Evolutionary conservation across 2,113 vertebrate species (phyloP), one percentile per base, ranked within the genome.

Genomic region (Struthio camelus): DNA sequence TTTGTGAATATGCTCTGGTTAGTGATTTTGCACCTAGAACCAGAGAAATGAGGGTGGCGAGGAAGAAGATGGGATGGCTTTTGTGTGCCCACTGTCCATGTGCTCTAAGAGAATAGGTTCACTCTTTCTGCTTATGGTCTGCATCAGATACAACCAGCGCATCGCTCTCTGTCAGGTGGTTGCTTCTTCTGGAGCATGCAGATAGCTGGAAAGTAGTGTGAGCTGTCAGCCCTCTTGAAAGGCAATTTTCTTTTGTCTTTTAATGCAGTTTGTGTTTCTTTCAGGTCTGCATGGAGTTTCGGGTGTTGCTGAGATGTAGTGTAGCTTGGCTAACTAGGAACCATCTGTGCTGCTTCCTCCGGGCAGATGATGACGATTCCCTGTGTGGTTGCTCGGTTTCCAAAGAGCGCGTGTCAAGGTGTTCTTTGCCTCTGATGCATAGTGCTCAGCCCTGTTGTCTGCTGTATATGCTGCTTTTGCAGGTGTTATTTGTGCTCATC

Each of bases 111-210:
- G 40, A 62, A 24, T 15, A 79, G 58, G 15, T 71, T 86, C 87
- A 58, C 4, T 32, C 76, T 91, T 79, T 50, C 84, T 51, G 65
- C 85, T 59, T 53, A 23, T 90, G 77, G 53, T 25, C 66, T 72
- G 73, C 78, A 25, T 50, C 61, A 48, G 76, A 75, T 54, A 71
- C 62, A 84, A 67, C n/a, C 66, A 53, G 71, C 5, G 1, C 64
- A 11, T 86, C 87, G 62, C 91, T 95, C 64, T 95, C 72, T 94
- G 72, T 54, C 84, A 94, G 83, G 44, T 65, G 16, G 61, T 95
- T 36, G 4, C 90, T 95, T 84, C 89, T 89, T 56, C 95, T 92
- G 92, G 44, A 89, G 51, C 87, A 46, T 36, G 78, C 69, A 97
- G 96, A 71, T 89, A 96, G 89, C 91, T 90, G 91, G 89, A 71